Conservation (phyloP, 2,888 invertebrate genomes). For the Cactoblastis cactorum region DNA sequence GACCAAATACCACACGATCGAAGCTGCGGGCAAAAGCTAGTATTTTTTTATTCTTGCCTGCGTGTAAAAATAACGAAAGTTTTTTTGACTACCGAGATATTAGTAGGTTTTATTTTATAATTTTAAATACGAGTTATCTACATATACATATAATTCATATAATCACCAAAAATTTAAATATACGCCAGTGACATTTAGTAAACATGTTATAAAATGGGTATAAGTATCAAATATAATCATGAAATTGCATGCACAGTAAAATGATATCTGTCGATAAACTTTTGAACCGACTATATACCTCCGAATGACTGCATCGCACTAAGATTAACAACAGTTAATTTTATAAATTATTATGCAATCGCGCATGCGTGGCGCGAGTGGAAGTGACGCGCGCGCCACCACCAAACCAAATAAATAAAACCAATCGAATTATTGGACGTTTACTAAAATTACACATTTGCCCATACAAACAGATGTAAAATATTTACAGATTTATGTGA, state of each 20-base stretch:
- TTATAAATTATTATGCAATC: conserved; percentile 32
- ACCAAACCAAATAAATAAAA: conserved; percentile 31
- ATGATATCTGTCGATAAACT: conserved; percentile 41
- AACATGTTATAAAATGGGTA: background rate
- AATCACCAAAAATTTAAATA: background rate
- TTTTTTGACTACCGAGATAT: no score
- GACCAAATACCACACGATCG: no score
- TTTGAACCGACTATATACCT: conserved; percentile 49
- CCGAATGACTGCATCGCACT: conserved; percentile 9
- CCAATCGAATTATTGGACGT: conserved; percentile 38
- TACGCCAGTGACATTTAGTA: background rate
- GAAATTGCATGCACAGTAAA: conserved; percentile 1
- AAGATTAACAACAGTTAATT: conserved; percentile 26
- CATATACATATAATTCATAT: no score
- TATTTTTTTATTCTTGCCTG: no score
- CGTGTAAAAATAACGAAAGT: no score
- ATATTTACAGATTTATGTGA: background rate
- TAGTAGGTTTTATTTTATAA: no score
- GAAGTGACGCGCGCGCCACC: conserved; percentile 18
- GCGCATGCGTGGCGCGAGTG: background rate
- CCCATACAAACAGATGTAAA: conserved; percentile 10
- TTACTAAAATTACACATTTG: conserved; percentile 26
- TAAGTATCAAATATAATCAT: background rate
- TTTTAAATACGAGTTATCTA: no score
- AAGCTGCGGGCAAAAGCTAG: no score